Evolutionary conservation across 2,113 vertebrate genomes (phyloP).

Genomic region (Zeus faber): DNA sequence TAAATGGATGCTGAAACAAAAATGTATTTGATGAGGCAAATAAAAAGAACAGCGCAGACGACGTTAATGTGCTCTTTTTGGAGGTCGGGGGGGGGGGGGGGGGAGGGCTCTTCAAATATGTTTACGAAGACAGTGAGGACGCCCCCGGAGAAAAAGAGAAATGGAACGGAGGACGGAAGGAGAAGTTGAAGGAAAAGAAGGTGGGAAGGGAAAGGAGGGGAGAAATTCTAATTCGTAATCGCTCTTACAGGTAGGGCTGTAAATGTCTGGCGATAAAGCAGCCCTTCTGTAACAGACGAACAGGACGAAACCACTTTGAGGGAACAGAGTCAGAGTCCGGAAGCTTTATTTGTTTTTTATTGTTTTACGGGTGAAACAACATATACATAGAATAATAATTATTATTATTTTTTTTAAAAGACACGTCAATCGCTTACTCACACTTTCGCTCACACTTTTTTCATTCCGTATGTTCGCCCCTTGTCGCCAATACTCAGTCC

Average conservation of each 20-base stretch:
- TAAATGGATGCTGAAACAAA: constrained; percentile 52
- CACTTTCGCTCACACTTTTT: constrained; percentile 33
- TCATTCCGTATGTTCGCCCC: constrained; percentile 21
- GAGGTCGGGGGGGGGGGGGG: not conserved
- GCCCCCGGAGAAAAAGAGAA: constrained; percentile 30
- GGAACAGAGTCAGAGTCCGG: too few species aligned
- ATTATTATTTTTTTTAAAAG: constrained; percentile 33
- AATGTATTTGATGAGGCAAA: constrained; percentile 59
- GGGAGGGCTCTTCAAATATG: constrained; percentile 46
- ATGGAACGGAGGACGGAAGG: constrained; percentile 31
- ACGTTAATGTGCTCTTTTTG: constrained; percentile 54
- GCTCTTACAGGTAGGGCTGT: constrained; percentile 20
- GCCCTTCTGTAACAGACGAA: constrained; percentile 29
- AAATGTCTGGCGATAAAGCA: not conserved
- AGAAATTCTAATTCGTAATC: not conserved
- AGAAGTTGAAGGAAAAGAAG: constrained; percentile 34
- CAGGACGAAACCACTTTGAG: constrained; percentile 39
- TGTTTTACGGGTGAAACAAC: constrained; percentile 17
- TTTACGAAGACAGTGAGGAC: constrained; percentile 51
- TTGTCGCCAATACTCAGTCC: constrained; percentile 28
- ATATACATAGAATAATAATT: constrained; percentile 59
- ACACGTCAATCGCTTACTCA: constrained; percentile 48
- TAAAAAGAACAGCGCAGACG: constrained; percentile 43
- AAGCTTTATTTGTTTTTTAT: not conserved
- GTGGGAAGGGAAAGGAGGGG: too few species aligned